Base-by-base conservation (phyloP, 2,797 vertebrate genomes). In the Varecia variegata region DNA sequence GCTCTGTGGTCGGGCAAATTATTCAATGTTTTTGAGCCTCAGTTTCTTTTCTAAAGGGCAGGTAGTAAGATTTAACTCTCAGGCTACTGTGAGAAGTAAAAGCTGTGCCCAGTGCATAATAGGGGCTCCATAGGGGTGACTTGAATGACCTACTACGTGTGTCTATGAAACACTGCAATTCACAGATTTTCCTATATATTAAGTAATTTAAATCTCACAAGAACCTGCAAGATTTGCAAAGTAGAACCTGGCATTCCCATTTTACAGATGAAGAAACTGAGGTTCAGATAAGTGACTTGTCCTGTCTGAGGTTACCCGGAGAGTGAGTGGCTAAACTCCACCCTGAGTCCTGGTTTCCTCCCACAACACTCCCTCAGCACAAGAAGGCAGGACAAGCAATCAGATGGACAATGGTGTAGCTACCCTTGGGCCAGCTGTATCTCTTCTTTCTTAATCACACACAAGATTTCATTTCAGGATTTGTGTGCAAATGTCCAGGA, bases 181-280 rank as follows among this genome's bases (percentile, higher is more conserved):
- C 70, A 85, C 27, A 47, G 47, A 74, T 13, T 54, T 52, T 47
- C 67, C 58, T 50, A 0, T 65, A 43, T 25, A 92, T 85, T 45
- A 17, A 80, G 27, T 54, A 23, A 58, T 67, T 74, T 50, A 85
- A 87, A n/a, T 43, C 56, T 87, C 88, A 71, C 7, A 56, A 71
- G 14, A 87, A 62, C 35, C 85, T 40, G 23, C n/a, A 76, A 90
- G 40, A n/a, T 47, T 92, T 88, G 21, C 38, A 45, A 82, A 96
- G 38, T 14, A 83, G 52, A 93, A 20, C 17, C 38, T 18, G 79
- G 27, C 38, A 93, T 38, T 92, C 13, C 23, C 74, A 77, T 91
- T 87, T 93, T 77, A 45, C 14, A 89, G 62, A 81, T 38, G 40
- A 62, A 89, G n/a, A 97, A 83, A 89, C 45, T 43, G 68, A 96